phyloP scores from a whole-genome alignment of 2,888 invertebrate genomes.

The Drosophila gaucha region DNA sequence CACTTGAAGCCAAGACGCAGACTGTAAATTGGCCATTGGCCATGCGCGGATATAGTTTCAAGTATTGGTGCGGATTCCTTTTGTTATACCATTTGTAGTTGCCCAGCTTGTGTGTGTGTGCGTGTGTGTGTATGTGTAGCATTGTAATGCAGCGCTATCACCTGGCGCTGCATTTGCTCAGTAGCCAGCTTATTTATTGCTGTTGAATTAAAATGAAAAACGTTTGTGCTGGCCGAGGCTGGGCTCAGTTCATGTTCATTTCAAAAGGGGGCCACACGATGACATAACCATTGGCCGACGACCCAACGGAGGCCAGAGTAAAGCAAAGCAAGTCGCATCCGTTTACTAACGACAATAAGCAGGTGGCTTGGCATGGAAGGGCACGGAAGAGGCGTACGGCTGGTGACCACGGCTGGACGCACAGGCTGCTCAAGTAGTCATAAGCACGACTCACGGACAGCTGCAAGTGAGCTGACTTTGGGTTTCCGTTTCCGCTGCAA shows the following conservation, averaged over 20 bases:
- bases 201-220: constrained; percentile 66
- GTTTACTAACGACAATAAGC: constrained; percentile 54
- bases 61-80: constrained; percentile 24
- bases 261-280: constrained; percentile 32
- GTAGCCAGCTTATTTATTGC: constrained; percentile 67
- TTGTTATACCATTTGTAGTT: constrained; percentile 25
- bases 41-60: background rate
- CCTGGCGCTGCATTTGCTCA: constrained; percentile 50
- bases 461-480: constrained; percentile 60
- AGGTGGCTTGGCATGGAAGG: background rate
- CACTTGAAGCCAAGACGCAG: background rate
- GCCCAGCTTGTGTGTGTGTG: background rate
- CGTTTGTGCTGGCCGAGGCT: constrained; percentile 47
- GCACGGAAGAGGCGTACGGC: background rate
- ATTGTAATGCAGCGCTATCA: constrained; percentile 60
- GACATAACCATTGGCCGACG: constrained; percentile 24
- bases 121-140: background rate
- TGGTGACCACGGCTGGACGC: constrained; percentile 51
- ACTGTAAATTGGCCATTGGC: constrained; percentile 39
- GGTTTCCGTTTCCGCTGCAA: constrained; percentile 76
- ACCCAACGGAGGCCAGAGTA: constrained; percentile 18
- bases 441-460: constrained; percentile 71
- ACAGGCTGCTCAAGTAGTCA: constrained; percentile 69
- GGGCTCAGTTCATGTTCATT: constrained; percentile 59
- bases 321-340: constrained; percentile 44